Percentiles rank a stretch among this genome's conserved stretches.
phyloP scores from a whole-genome alignment of 1,140 invertebrate species.

The Oryzaephilus surinamensis region DNA sequence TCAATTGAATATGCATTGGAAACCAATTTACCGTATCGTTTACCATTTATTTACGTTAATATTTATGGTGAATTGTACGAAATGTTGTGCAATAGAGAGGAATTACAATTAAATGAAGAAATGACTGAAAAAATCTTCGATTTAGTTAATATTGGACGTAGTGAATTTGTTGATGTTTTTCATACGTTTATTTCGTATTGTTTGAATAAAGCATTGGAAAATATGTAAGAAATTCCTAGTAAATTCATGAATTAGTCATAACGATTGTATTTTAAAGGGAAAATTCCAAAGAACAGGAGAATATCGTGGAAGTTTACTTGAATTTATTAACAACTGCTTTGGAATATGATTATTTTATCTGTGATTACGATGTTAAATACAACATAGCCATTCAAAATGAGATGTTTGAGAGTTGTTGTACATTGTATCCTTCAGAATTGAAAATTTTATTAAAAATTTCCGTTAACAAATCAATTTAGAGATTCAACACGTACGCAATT shows the following conservation, averaged over 20 bases:
- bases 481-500: neutral
- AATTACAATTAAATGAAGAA: slow-evolving; percentile 11
- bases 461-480: slow-evolving; percentile 11
- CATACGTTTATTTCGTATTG: slow-evolving; percentile 22
- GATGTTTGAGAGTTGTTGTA: slow-evolving; percentile 23
- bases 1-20: slow-evolving; percentile 15
- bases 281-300: slow-evolving; percentile 37
- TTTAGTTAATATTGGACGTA: slow-evolving; percentile 19
- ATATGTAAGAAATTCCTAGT: slow-evolving; percentile 17
- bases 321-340: slow-evolving; percentile 49
- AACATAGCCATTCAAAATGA: slow-evolving; percentile 20
- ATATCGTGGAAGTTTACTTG: slow-evolving; percentile 47
- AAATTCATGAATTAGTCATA: too few relatives aligned
- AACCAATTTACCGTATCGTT: slow-evolving; percentile 23
- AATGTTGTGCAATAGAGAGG: slow-evolving; percentile 17
- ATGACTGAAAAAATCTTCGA: slow-evolving; percentile 20
- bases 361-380: slow-evolving; percentile 50
- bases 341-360: slow-evolving; percentile 55
- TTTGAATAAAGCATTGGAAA: slow-evolving; percentile 25
- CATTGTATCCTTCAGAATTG: slow-evolving; percentile 28
- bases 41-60: too few relatives aligned
- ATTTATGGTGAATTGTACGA: slow-evolving; percentile 27
- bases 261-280: slow-evolving; percentile 35
- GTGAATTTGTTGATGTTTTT: slow-evolving; percentile 28
- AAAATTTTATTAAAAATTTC: slow-evolving; percentile 26